Conservation (phyloP, 2,113 vertebrate species). For the Centrocercus urophasianus region DNA sequence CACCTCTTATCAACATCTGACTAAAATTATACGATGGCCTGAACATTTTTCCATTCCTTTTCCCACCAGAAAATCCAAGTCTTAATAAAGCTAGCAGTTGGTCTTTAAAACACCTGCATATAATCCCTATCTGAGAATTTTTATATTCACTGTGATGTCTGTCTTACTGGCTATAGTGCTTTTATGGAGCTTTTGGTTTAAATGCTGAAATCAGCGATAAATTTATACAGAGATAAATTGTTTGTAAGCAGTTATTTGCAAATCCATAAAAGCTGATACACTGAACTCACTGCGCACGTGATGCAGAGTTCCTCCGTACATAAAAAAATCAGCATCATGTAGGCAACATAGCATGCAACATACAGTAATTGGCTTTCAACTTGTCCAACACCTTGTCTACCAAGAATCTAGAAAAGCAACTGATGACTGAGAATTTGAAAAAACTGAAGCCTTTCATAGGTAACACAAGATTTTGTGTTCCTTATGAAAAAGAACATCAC, state of each 20-base stretch:
- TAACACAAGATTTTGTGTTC: neutral
- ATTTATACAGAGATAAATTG: neutral
- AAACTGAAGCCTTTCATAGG: neutral
- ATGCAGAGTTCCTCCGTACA: neutral
- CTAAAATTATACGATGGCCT: neutral
- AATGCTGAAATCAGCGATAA: neutral
- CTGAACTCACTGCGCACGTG: neutral
- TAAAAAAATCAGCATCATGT: neutral
- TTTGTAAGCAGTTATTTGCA: neutral
- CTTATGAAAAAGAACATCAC: neutral
- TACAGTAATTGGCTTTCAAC: neutral
- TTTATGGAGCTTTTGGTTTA: neutral
- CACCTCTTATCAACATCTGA: neutral
- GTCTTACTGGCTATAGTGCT: neutral
- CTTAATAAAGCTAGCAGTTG: neutral
- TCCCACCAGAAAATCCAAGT: neutral
- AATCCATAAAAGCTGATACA: neutral
- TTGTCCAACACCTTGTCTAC: neutral
- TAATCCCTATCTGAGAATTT: neutral
- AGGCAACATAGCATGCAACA: neutral
- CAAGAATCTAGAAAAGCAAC: neutral
- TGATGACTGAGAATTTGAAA: neutral
- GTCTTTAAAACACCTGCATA: neutral
- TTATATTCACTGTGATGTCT: neutral
- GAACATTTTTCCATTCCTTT: neutral